Percentiles rank a stretch among this genome's conserved stretches.
phyloP scores from a whole-genome alignment of 2,113 vertebrate species.

The Myotis davidii region DNA sequence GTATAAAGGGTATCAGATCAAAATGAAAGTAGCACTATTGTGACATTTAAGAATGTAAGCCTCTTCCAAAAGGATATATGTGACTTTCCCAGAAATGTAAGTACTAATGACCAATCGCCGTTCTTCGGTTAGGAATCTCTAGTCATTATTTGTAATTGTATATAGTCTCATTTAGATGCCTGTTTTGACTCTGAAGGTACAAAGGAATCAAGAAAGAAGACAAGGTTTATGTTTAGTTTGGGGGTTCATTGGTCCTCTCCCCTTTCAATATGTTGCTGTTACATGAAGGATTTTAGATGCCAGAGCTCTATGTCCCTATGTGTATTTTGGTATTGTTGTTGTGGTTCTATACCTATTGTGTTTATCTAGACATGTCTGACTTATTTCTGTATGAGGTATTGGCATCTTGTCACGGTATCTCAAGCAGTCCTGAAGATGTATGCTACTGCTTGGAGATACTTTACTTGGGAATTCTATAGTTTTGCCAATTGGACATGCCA shows the following conservation, averaged over 20 bases:
- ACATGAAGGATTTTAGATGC: neutral
- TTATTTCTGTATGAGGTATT: slow-evolving; percentile 35
- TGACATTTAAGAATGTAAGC: neutral
- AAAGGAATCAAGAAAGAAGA: slow-evolving; percentile 16
- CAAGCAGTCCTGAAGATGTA: neutral
- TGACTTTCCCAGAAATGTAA: slow-evolving; percentile 17
- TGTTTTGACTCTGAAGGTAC: slow-evolving; percentile 14
- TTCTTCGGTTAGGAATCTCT: neutral
- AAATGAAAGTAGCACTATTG: neutral
- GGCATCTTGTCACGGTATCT: neutral
- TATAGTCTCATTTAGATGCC: neutral
- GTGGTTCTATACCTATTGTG: neutral
- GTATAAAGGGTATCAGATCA: neutral
- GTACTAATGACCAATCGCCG: neutral
- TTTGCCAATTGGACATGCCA: neutral
- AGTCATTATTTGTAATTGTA: neutral
- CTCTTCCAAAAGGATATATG: neutral
- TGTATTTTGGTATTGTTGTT: neutral
- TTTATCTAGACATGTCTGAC: neutral
- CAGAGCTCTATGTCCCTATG: neutral
- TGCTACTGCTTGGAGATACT: neutral
- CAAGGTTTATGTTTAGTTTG: neutral
- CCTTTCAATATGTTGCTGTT: neutral
- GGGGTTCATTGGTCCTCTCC: neutral
- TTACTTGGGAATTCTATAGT: neutral